Base-by-base conservation (phyloP, 2,888 invertebrate genomes). In the Ormyrus thymus region DNA sequence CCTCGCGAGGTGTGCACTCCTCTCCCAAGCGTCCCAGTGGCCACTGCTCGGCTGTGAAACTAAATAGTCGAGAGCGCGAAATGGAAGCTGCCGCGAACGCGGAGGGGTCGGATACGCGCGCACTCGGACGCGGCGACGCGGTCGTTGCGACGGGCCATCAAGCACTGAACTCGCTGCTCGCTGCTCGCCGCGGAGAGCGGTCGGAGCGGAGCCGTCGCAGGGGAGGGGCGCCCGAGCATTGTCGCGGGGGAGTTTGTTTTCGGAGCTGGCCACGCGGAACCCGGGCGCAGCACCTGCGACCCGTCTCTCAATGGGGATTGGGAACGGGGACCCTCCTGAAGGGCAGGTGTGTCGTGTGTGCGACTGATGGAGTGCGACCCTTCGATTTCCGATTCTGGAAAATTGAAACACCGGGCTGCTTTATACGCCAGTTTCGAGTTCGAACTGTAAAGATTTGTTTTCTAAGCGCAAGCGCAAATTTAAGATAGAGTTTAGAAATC, bases 221-320 rank as follows among this genome's bases (percentile, higher is more conserved):
- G 29, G 29, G 29, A 29, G 29, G 29, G 29, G 29, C 29, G 29
- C 29, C 29, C 29, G 29, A 29, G 29, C 29, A 29, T 29, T 29
- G 29, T 43, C 50, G 50, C 72, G 55, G 65, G 55, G 65, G 50
- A 65, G 65, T 43, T 53, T 64, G 71, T 71, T 79, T 79, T 79
- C 61, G 65, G 65, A 29, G 29, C 53, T 58, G 51, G 75, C 79
- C 79, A 59, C 70, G 70, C 45, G 70, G 50, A 50, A 46, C 66
- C 55, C 66, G 53, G 45, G 68, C 66, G 76, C 76, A 72, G 76
- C 79, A 66, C 56, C 78, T 59, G 74, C 56, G 29, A 7, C 51
- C 8, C 51, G 8, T 50, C 56, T 9, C 69, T 48, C 55, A 13
- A 29, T 4, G 29, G 29, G 29, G 4, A 29, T 3, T 29, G 29